These are phyloP conservation scores for Gallinago paraguaiae DNA, from an alignment of 2,113 vertebrate genomes.

Conservation along the genomic window DNA sequence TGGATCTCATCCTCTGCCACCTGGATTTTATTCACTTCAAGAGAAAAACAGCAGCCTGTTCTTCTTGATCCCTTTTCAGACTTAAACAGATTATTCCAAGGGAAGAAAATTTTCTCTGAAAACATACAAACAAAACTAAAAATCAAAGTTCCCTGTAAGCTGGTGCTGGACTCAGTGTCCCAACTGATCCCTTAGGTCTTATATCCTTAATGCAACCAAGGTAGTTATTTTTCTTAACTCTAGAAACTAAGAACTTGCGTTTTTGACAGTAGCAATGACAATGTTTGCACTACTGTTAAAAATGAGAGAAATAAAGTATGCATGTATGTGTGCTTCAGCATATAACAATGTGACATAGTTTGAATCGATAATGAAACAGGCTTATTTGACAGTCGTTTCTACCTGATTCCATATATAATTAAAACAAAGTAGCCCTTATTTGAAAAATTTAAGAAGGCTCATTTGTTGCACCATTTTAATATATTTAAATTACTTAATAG, in stretches of 20 bases:
- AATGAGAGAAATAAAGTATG: not conserved
- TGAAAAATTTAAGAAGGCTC: not conserved
- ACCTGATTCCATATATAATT: not conserved
- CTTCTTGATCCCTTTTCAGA: not conserved
- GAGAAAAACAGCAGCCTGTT: not conserved
- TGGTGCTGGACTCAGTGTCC: not conserved
- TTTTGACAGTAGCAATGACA: not conserved
- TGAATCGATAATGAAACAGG: not conserved
- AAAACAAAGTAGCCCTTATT: not conserved
- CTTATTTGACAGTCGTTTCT: not conserved
- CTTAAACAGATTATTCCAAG: not conserved
- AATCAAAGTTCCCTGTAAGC: not conserved
- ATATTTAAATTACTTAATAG: not conserved
- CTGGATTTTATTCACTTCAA: not conserved
- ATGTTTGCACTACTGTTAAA: not conserved
- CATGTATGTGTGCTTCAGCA: not conserved
- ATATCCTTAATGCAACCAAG: not conserved
- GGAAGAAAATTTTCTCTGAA: not conserved
- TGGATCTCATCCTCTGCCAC: not conserved
- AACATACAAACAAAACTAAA: not conserved
- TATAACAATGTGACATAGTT: not conserved
- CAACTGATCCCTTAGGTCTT: not conserved
- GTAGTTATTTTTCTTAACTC: not conserved
- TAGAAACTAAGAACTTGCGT: not conserved
- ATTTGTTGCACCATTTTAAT: not conserved